Base-by-base conservation (phyloP, 2,113 vertebrate genomes). In the Melanerpes formicivorus region DNA sequence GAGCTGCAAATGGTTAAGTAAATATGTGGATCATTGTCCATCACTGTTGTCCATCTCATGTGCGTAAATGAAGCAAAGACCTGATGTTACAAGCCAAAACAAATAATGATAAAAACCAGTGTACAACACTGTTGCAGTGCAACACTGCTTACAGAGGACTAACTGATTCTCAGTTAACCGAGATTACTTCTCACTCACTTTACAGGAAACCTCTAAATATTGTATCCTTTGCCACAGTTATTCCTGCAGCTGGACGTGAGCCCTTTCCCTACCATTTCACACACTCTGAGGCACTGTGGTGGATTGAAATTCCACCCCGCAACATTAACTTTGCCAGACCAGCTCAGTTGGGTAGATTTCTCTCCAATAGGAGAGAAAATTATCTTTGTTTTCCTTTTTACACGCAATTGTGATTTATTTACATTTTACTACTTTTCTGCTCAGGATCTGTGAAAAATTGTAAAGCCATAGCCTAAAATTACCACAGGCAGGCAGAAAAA, bases 1-100 rank as follows among this genome's bases (percentile, higher is more conserved):
- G 10, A 12, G 18, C 30, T 80, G 72, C 56, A 93, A 60, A 59
- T 18, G 21, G 46, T 80, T 88, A 80, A 44, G 50, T 32, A 18
- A 84, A 25, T 32, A 63, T 5, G 6, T 34, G 37, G 42, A 60
- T 80, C 18, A 29, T 15, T 81, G 55, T 60, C 67, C 42, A n/a
- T 27, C 52, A 23, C 18, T 59, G 13, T 29, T 83, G 12, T 37
- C 18, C 12, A 0, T 71, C 46, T 77, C 48, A 63, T 0, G 0
- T 12, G 21, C 26, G 54, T 50, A 59, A 70, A 70, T 76, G 11
- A 84, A 70, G 32, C 18, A 69, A 93, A 85, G 25, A 66, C 3
- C 3, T 73, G 26, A 63, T 0, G 0, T 21, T 55, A 42, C 17
- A 62, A 76, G 21, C 18, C 64, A 67, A 77, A 80, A 48, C 15